A percentile compares a stretch with the other conserved stretches of the same genome.
phyloP scores from a whole-genome alignment of 2,113 vertebrate species.

The Anhinga anhinga region DNA sequence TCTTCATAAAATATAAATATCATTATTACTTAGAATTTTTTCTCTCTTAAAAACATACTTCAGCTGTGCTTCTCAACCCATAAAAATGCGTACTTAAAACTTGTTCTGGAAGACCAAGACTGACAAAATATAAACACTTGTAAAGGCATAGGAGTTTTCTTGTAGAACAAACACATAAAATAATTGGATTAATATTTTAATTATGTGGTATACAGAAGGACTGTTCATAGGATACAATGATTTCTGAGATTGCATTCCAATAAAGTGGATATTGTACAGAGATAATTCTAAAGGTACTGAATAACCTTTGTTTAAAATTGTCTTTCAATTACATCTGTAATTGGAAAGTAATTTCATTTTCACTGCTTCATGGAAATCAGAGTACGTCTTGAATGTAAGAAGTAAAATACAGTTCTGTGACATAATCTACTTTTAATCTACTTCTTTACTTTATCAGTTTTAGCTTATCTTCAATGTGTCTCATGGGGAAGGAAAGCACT shows the following conservation, averaged over 20 bases:
- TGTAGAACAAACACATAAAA: not conserved
- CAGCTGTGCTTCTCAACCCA: not conserved
- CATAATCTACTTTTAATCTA: not conserved
- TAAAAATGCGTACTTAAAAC: not conserved
- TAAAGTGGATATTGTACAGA: not conserved
- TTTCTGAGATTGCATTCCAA: not conserved
- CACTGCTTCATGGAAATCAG: not conserved
- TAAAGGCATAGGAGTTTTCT: not conserved
- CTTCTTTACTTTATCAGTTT: not conserved
- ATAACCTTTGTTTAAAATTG: not conserved
- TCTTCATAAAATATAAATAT: not conserved
- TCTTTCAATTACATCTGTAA: not conserved
- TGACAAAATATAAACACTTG: not conserved
- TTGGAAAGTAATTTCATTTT: not conserved
- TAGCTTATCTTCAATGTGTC: not conserved
- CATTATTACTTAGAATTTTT: not conserved
- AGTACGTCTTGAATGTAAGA: not conserved
- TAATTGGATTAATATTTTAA: not conserved
- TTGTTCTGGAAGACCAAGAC: not conserved
- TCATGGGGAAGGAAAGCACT: not conserved
- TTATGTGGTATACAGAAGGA: not conserved
- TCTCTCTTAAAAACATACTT: not conserved
- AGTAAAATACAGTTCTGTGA: not conserved
- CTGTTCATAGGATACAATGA: not conserved
- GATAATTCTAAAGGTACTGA: not conserved